Base-by-base conservation (phyloP, 2,113 vertebrate species). In the Sialia sialis region DNA sequence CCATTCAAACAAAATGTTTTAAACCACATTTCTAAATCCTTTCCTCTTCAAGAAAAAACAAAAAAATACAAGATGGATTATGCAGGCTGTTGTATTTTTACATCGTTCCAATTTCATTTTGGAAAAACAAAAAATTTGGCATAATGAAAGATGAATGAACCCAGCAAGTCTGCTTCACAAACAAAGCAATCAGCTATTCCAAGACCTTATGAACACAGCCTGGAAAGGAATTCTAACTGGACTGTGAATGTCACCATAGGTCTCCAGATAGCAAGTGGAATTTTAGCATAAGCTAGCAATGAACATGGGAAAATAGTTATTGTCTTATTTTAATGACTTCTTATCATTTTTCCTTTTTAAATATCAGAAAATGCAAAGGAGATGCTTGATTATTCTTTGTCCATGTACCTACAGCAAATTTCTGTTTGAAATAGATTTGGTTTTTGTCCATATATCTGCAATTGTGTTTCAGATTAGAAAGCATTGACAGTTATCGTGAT, bases 81-180 rank as follows among this genome's bases (percentile, higher is more conserved):
- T 78, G n/a, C 1, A 0, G 54, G 25, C 46, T 90, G 83, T 80
- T 90, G n/a, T 76, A 70, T 92, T 93, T 96, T 94, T 93, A 21
- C 56, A 16, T 77, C 48, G 67, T 80, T 95, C 68, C 51, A 88
- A 29, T 90, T 92, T 64, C 5, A 8, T 87, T 89, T 85, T 92
- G 78, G 66, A 92, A 92, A 90, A 94, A 62, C 56, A 87, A 74
- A 90, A 84, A 81, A 36, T 6, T 52, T 91, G 91, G 87, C 77
- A 7, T 72, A 68, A 56, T 30, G 23, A 25, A 68, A 81, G 73
- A 84, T 87, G 69, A 95, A 94, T 81, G 69, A 96, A 79, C 62
- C 49, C 77, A 72, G 38, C 49, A 82, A 86, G 44, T 89, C 89
- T 92, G 64, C 52, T 92, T 91, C 54, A 72, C 81, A 89, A 86